Evolutionary conservation across 2,113 vertebrate genomes (phyloP), one percentile per base, ranked within the genome.

Genomic region (Ciconia stormi): DNA sequence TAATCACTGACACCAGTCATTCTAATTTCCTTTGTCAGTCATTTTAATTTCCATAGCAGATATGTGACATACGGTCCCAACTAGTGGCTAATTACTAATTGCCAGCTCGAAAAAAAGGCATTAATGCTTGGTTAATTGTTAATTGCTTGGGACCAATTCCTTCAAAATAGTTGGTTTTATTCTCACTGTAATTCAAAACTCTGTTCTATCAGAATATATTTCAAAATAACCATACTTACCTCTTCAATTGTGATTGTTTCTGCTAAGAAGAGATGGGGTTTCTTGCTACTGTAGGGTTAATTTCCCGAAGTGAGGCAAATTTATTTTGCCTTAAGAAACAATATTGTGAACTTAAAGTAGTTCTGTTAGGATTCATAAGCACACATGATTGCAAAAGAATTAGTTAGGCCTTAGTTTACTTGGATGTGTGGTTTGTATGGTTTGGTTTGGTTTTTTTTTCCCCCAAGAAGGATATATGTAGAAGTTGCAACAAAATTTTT

Each of bases 21-120:
- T 77, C 36, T 66, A 69, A 96, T 88, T 96, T 92, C 53, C 85
- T 93, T 96, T 78, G 85, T 94, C 90, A 90, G 69, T 74, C 63
- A 42, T 70, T 89, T 96, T 74, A 91, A 92, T 94, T 93, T 96
- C 92, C 32, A 4, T 29, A 78, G 65, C 50, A 92, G 89, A 67
- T 89, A 90, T 4, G 40, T 91, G 81, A 71, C 83, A 87, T 91
- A 87, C 61, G 83, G 72, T 89, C 47, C 77, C 56, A 79, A 96
- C 42, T 82, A 91, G 65, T 78, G 59, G 40, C 36, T 93, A 92
- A 95, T 92, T 95, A 21, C 38, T 74, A 79, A 76, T 78, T 89
- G 77, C 77, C 66, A 96, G 69, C 15, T 49, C 82, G 61, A 95
- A 94, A 49, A 95, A 95, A 97, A 80, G 40, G 11, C 49, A 93